These are phyloP conservation scores for Ploceus nigricollis DNA, from an alignment of 2,113 vertebrate genomes.

Conservation along the genomic window DNA sequence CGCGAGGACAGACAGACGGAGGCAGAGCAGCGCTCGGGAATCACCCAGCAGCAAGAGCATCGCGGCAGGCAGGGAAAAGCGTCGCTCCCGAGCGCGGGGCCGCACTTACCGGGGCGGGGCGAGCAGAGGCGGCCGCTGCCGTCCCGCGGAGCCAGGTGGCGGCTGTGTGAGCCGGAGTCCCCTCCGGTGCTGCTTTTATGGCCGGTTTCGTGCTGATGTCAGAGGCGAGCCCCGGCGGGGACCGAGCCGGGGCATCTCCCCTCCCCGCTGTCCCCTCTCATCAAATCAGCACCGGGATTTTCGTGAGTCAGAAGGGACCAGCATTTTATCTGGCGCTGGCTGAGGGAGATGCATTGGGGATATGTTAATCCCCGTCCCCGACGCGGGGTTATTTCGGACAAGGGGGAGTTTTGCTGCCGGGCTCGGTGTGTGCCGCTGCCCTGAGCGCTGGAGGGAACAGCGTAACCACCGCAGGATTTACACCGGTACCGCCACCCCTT, in stretches of 20 bases:
- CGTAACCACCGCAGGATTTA: accelerated
- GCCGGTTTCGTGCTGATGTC: conserved; percentile 55
- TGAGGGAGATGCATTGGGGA: not conserved
- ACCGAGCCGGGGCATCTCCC: conserved; percentile 52
- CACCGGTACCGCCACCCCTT: not conserved
- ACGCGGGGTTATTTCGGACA: accelerated
- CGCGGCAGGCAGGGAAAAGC: not conserved
- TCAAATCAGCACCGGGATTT: conserved; percentile 44
- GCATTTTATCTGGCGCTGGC: not conserved
- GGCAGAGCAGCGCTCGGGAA: not conserved
- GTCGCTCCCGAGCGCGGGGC: accelerated
- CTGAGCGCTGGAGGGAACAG: not conserved
- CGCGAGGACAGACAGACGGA: not conserved
- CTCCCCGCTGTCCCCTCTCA: conserved; percentile 6
- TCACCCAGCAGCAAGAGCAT: not conserved
- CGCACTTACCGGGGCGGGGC: conserved; percentile 30
- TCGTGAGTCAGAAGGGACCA: conserved; percentile 38
- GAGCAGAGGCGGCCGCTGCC: not conserved
- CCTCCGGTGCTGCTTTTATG: conserved; percentile 53
- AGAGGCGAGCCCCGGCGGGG: conserved; percentile 17
- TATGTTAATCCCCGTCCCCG: not conserved
- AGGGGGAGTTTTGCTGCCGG: not conserved
- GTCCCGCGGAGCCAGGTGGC: not conserved
- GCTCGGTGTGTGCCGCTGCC: not conserved
- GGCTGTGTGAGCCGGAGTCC: not conserved